Percentiles rank a stretch among this genome's conserved stretches.
phyloP scores from a whole-genome alignment of 2,797 vertebrate species.

The Sandelia bainsii region DNA sequence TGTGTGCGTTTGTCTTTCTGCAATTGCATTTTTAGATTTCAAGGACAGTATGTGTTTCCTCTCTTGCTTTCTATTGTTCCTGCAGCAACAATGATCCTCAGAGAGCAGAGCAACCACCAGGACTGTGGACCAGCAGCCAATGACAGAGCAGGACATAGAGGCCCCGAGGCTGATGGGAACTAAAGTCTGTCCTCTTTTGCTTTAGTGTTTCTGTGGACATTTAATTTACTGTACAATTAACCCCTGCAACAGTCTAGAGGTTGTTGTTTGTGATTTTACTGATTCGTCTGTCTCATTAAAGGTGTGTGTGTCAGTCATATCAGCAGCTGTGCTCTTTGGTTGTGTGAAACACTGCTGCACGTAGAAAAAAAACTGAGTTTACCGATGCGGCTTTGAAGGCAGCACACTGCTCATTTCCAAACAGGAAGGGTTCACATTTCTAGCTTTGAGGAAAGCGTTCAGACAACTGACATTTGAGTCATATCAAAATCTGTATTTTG shows the following conservation, averaged over 20 bases:
- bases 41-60: constrained; percentile 85
- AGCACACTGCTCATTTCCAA: no score
- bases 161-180: constrained; percentile 27
- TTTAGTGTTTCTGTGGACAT: constrained; percentile 26
- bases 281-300: not conserved
- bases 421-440: no score
- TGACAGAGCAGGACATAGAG: constrained; percentile 37
- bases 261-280: not conserved
- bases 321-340: constrained; percentile 5
- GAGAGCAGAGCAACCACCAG: constrained; percentile 54
- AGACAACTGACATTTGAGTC: no score
- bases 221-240: constrained; percentile 19
- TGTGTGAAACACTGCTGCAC: constrained; percentile 6
- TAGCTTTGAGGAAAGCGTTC: no score
- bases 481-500: no score
- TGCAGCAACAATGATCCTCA: constrained; percentile 66
- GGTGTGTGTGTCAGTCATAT: not conserved
- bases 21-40: constrained; percentile 85
- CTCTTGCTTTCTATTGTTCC: constrained; percentile 82
- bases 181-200: constrained; percentile 40
- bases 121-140: constrained; percentile 35
- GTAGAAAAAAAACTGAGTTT: no score
- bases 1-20: constrained; percentile 52
- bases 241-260: not conserved
- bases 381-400: no score